These are phyloP conservation scores for Microdon myrmicae DNA, from an alignment of 2,888 invertebrate species.

Conservation along the genomic window DNA sequence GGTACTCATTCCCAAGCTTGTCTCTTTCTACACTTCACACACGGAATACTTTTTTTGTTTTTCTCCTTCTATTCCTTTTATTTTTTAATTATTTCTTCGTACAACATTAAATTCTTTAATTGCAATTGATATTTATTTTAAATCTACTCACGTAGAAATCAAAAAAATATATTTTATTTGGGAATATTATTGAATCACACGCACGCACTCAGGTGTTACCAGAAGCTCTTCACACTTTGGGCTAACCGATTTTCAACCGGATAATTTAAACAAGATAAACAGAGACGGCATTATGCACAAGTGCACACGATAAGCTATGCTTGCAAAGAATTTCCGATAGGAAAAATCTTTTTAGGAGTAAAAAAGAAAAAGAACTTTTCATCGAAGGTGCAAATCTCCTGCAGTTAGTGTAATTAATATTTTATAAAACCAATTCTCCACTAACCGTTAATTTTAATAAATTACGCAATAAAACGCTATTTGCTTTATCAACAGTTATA, in stretches of 20 bases:
- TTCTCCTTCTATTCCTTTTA: conserved; percentile 5
- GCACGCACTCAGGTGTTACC: no score
- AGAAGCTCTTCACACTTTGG: no score
- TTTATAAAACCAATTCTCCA: no score
- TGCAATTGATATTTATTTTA: not conserved
- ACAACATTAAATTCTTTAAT: not conserved
- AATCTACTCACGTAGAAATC: not conserved
- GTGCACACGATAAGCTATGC: conserved; percentile 42
- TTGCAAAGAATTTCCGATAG: conserved; percentile 16
- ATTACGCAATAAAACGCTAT: conserved; percentile 19
- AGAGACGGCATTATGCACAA: conserved; percentile 18
- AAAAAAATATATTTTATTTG: conserved; percentile 22
- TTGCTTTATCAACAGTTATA: no score
- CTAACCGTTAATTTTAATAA: no score
- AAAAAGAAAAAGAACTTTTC: conserved; percentile 9
- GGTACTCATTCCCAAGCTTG: conserved; percentile 6
- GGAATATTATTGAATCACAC: conserved; percentile 17
- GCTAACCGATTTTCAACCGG: conserved; percentile 36
- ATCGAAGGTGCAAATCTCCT: conserved; percentile 23
- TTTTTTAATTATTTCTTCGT: not conserved
- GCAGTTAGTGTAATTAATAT: no score
- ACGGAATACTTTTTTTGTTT: conserved; percentile 7
- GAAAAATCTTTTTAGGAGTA: conserved; percentile 17
- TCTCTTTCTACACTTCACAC: conserved; percentile 3
- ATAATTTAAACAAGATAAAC: conserved; percentile 9